Evolutionary conservation across 2,888 invertebrate species (phyloP).

Genomic region (Apamea monoglypha): DNA sequence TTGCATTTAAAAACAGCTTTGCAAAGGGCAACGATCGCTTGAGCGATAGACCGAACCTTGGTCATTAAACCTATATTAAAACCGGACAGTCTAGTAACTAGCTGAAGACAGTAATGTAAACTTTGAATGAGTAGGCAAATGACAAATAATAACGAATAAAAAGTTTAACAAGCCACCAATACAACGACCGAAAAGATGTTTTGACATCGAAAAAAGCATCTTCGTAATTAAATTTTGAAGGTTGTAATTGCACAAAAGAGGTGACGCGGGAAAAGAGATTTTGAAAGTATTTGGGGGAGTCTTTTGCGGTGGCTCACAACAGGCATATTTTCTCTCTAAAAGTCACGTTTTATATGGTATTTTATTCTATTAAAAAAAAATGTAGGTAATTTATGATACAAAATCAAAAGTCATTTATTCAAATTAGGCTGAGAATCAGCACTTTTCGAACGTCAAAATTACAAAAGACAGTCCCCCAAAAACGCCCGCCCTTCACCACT

Average conservation of each 20-base stretch:
- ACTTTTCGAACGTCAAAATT: too few relatives aligned
- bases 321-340: not conserved
- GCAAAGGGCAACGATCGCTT: slow-evolving; percentile 11
- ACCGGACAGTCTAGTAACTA: not conserved
- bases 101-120: not conserved
- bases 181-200: not conserved
- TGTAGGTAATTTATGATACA: not conserved
- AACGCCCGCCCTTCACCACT: too few relatives aligned
- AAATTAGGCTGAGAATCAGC: too few relatives aligned
- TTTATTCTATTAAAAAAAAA: not conserved
- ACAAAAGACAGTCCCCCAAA: too few relatives aligned
- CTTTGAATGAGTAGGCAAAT: not conserved
- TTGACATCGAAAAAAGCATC: not conserved
- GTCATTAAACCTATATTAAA: slow-evolving; percentile 3
- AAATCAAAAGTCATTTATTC: too few relatives aligned
- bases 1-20: slow-evolving; percentile 1
- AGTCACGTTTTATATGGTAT: too few relatives aligned
- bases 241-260: not conserved
- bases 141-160: not conserved
- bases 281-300: not conserved
- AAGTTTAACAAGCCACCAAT: not conserved
- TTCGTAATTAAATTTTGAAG: not conserved
- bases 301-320: not conserved
- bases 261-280: not conserved
- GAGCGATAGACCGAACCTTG: not conserved